A percentile compares a stretch with the other conserved stretches of the same genome.
phyloP scores from a whole-genome alignment of 1,140 invertebrate species.

The Drosophila simulans region DNA sequence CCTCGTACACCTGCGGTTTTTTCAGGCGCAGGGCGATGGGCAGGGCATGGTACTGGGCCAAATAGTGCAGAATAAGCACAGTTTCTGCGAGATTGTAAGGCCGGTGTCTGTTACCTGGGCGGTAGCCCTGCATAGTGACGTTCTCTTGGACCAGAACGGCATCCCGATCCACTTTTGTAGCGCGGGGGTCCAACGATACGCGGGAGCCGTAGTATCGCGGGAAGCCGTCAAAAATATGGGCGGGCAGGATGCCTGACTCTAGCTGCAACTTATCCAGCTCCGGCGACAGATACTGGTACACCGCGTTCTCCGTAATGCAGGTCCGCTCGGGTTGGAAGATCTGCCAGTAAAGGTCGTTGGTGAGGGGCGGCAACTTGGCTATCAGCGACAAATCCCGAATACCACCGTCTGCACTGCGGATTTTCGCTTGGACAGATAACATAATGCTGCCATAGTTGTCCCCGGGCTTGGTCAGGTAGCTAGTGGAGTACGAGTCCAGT shows the following conservation, averaged over 20 bases:
- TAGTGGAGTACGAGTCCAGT: constrained; percentile 54
- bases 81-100: constrained; percentile 86
- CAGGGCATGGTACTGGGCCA: constrained; percentile 87
- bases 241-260: constrained; percentile 82
- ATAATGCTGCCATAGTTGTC: constrained; percentile 88
- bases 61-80: constrained; percentile 84
- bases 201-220: constrained; percentile 86
- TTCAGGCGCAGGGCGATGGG: constrained; percentile 86
- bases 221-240: constrained; percentile 84
- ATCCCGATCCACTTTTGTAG: constrained; percentile 85
- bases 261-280: constrained; percentile 85
- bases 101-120: constrained; percentile 84
- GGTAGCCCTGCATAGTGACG: constrained; percentile 85
- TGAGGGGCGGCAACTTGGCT: constrained; percentile 87
- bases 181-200: constrained; percentile 83
- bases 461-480: constrained; percentile 85
- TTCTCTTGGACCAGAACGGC: constrained; percentile 87
- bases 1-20: constrained; percentile 85
- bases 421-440: constrained; percentile 79
- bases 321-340: constrained; percentile 87
- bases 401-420: constrained; percentile 57
- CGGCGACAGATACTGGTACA: constrained; percentile 86
- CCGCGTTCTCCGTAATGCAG: constrained; percentile 86
- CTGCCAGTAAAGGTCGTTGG: constrained; percentile 85
- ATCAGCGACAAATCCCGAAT: constrained; percentile 85